Conservation (phyloP, 2,797 vertebrate genomes). For the Chrosomus eos region DNA sequence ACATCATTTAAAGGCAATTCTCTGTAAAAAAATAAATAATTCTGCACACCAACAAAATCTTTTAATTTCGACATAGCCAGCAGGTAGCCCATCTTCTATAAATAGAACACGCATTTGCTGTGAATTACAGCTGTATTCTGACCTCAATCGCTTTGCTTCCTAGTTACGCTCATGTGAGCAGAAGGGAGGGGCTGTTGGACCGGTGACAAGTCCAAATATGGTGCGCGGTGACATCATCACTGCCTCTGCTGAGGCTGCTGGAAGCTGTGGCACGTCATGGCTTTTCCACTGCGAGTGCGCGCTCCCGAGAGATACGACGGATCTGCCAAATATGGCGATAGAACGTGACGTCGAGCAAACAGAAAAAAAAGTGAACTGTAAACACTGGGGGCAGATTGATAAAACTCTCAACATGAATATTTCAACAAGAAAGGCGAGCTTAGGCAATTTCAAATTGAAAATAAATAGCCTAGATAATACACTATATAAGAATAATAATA, state of each 20-base stretch:
- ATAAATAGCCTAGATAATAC: background rate
- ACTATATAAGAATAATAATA: too few relatives aligned
- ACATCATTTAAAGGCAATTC: background rate
- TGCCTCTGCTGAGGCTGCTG: slow-evolving; percentile 40
- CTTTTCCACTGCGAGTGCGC: slow-evolving; percentile 72
- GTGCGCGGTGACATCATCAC: slow-evolving; percentile 67
- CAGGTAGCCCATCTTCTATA: slow-evolving; percentile 32
- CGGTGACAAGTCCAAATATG: slow-evolving; percentile 76
- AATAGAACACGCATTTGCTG: slow-evolving; percentile 21
- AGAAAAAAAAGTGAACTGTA: slow-evolving; percentile 35
- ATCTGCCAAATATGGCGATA: slow-evolving; percentile 73
- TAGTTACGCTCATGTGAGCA: slow-evolving; percentile 57
- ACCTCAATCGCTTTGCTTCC: slow-evolving; percentile 65
- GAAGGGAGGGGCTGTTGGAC: slow-evolving; percentile 53
- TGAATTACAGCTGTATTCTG: slow-evolving; percentile 61
- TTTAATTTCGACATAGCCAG: background rate
- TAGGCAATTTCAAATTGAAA: background rate
- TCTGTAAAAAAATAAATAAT: background rate
- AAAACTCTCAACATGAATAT: background rate
- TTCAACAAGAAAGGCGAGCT: background rate
- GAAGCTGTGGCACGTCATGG: slow-evolving; percentile 69
- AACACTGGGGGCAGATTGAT: background rate
- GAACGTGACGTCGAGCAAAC: slow-evolving; percentile 59
- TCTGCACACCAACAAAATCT: background rate
- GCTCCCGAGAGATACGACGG: slow-evolving; percentile 68